Conservation (phyloP, 2,113 vertebrate species). For the Paradisaea rubra region DNA sequence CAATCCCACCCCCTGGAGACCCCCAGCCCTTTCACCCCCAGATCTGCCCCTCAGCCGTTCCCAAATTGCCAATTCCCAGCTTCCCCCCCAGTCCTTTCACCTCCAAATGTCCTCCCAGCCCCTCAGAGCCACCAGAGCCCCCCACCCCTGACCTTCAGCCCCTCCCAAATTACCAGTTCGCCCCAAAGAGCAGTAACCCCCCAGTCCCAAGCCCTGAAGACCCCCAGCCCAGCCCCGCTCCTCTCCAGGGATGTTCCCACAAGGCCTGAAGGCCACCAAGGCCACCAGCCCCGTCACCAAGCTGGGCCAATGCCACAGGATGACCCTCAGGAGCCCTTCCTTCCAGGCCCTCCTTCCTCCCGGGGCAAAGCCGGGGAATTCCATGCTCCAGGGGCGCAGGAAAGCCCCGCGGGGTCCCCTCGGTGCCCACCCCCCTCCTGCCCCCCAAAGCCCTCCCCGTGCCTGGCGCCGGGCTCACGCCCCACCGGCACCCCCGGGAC, state of each 20-base stretch:
- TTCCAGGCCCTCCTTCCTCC: neutral
- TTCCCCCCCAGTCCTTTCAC: too few relatives aligned
- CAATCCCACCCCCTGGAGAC: too few relatives aligned
- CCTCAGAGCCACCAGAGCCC: too few relatives aligned
- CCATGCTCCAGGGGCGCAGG: accelerated
- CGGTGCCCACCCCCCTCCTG: neutral
- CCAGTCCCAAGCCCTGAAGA: too few relatives aligned
- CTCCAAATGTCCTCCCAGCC: too few relatives aligned
- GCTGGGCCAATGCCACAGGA: neutral
- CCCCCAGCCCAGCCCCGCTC: neutral
- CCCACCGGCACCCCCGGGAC: neutral
- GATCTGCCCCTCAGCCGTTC: too few relatives aligned
- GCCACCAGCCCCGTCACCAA: neutral
- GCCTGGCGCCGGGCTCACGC: too few relatives aligned
- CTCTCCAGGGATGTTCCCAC: neutral
- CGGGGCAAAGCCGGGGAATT: neutral
- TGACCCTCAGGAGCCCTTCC: neutral
- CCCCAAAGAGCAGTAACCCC: too few relatives aligned
- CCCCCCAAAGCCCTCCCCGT: neutral
- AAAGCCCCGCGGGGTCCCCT: neutral
- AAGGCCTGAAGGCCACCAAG: neutral
- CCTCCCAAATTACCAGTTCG: too few relatives aligned
- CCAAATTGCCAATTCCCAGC: too few relatives aligned
- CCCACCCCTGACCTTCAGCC: too few relatives aligned
- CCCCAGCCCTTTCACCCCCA: too few relatives aligned